A percentile compares a stretch with the other conserved stretches of the same genome.
These are phyloP conservation scores for Upupa epops DNA, from an alignment of 2,113 vertebrate genomes.

Conservation along the genomic window DNA sequence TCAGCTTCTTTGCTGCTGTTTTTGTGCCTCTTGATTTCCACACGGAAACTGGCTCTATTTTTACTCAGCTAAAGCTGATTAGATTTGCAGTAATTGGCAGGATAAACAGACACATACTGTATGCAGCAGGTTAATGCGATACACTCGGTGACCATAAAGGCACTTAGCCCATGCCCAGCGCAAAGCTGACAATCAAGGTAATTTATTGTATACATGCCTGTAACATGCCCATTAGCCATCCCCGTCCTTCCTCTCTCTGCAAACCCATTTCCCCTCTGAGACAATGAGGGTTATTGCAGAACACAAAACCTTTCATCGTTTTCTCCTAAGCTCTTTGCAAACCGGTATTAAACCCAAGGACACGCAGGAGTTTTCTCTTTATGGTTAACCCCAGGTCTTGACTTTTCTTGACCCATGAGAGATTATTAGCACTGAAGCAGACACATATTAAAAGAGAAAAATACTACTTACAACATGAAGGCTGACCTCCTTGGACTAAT, in stretches of 20 bases:
- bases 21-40: conserved; percentile 51
- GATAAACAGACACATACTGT: conserved; percentile 47
- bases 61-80: conserved; percentile 62
- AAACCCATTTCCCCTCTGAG: neutral
- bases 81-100: conserved; percentile 67
- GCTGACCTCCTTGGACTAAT: neutral
- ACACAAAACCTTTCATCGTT: neutral
- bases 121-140: conserved; percentile 53
- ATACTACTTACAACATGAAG: neutral
- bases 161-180: conserved; percentile 8
- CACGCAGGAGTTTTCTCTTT: conserved; percentile 18
- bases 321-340: neutral
- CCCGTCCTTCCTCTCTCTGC: neutral
- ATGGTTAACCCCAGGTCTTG: conserved; percentile 42
- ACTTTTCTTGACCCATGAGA: conserved; percentile 25
- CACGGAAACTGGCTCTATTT: conserved; percentile 64
- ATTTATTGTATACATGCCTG: conserved; percentile 27
- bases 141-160: conserved; percentile 19
- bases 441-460: neutral
- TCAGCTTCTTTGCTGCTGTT: conserved; percentile 50
- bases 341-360: neutral
- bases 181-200: neutral
- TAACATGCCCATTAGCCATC: neutral
- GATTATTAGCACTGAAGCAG: neutral
- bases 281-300: neutral